Evolutionary conservation across 2,797 vertebrate species (phyloP), one percentile per base, ranked within the genome.

Genomic region (Anableps anableps): DNA sequence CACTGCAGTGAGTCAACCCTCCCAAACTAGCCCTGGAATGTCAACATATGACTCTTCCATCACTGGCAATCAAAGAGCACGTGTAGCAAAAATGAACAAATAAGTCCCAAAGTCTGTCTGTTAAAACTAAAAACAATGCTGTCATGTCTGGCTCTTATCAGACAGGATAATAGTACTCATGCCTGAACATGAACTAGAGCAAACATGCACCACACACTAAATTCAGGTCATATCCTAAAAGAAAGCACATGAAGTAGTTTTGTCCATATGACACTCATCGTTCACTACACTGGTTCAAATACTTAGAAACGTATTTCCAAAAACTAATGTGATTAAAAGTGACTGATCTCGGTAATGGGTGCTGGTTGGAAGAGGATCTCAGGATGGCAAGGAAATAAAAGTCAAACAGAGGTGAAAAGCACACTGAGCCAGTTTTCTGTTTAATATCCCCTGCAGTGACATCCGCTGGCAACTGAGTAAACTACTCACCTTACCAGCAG

Each of bases 401-500:
- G 29, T 74, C 70, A 84, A 66, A 78, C 11, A 75, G 11, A 74
- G 60, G 68, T 83, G 70, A 77, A 62, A 68, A 26, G 3, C 36
- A 71, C 48, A 62, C 19, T 11, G 14, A 41, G 26, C n/a, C 17
- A 3, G 17, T 14, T 80, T 74, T 76, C 48, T 36, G 68, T 17
- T 55, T 9, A 14, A 82, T 51, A 36, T 76, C 45, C 60, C 38
- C 31, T 75, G n/a, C 71, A 50, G 50, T 53, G 50, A 72, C 72
- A 71, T n/a, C 50, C 48, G 73, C 80, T 11, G 31, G 55, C 26
- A 45, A 83, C 80, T 84, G 60, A 81, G 68, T 51, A 51, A 73
- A 60, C 79, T 62, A 58, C 76, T 76, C 74, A 26, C 47, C 66
- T 60, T 45, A 16, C 76, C 68, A 80, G 73, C 80, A 90, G 85